These are phyloP conservation scores for Gallirallus australis DNA, from an alignment of 2,797 vertebrate species.

Conservation along the genomic window DNA sequence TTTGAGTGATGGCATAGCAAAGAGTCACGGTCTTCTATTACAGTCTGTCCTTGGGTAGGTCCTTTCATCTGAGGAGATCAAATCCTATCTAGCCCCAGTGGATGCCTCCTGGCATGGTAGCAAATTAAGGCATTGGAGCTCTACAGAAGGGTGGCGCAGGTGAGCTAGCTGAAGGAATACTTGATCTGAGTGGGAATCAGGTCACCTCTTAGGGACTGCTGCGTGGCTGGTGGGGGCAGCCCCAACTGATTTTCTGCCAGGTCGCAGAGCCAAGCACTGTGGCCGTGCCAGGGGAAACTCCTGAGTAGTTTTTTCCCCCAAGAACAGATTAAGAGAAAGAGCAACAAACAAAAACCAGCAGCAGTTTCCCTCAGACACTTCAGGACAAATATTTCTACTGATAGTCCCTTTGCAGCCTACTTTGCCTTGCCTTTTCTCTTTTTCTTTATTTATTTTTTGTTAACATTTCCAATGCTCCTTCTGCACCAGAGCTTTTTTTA, in stretches of 20 bases:
- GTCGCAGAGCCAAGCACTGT: background rate
- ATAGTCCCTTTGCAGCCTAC: background rate
- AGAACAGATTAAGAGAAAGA: background rate
- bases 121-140: background rate
- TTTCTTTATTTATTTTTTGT: background rate
- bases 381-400: background rate
- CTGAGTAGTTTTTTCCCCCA: background rate
- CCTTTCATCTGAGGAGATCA: background rate
- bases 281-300: background rate
- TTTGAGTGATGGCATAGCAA: background rate
- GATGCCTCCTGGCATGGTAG: background rate
- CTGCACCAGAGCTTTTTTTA: constrained; percentile 40
- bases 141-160: background rate
- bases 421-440: background rate
- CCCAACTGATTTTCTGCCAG: background rate
- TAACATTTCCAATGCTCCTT: background rate
- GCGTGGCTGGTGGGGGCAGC: accelerated
- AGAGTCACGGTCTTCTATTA: background rate
- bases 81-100: background rate
- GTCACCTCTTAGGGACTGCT: background rate
- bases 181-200: background rate
- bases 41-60: background rate
- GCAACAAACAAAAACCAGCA: background rate
- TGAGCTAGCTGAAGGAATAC: background rate
- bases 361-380: background rate